A percentile compares a stretch with the other conserved stretches of the same genome.
phyloP scores from a whole-genome alignment of 1,140 invertebrate genomes.

The Stratiolaelaps scimitus region DNA sequence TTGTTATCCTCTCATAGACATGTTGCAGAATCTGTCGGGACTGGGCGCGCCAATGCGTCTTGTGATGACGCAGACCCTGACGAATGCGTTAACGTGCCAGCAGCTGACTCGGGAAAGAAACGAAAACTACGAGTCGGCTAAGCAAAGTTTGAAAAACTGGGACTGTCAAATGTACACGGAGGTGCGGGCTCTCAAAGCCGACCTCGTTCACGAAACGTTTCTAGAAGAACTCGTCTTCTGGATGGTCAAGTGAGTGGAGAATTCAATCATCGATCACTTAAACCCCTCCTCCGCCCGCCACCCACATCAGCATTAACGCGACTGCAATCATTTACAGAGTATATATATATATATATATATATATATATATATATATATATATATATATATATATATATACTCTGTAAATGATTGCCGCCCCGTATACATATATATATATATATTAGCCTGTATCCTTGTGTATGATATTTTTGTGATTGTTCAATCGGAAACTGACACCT shows the following conservation, averaged over 20 bases:
- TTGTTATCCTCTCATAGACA: slow-evolving; percentile 59
- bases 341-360: too few relatives aligned
- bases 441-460: too few relatives aligned
- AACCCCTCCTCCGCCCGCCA: too few relatives aligned
- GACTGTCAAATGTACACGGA: slow-evolving; percentile 63
- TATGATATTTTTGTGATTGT: too few relatives aligned
- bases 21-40: slow-evolving; percentile 80
- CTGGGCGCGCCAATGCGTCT: slow-evolving; percentile 86
- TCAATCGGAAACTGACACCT: too few relatives aligned
- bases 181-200: slow-evolving; percentile 62
- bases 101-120: slow-evolving; percentile 48
- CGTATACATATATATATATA: too few relatives aligned
- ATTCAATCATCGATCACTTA: too few relatives aligned
- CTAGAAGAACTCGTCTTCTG: slow-evolving; percentile 93
- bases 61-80: slow-evolving; percentile 76
- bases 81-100: slow-evolving; percentile 50
- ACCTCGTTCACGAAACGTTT: slow-evolving; percentile 68
- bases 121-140: slow-evolving; percentile 61
- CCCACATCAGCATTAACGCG: too few relatives aligned
- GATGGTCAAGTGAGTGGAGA: slow-evolving; percentile 59
- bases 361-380: too few relatives aligned
- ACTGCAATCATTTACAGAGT: too few relatives aligned
- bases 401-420: too few relatives aligned
- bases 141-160: slow-evolving; percentile 61
- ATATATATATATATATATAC: too few relatives aligned